Evolutionary conservation across 2,797 vertebrate genomes (phyloP), one percentile per base, ranked within the genome.

Genomic region (Lophius americanus): DNA sequence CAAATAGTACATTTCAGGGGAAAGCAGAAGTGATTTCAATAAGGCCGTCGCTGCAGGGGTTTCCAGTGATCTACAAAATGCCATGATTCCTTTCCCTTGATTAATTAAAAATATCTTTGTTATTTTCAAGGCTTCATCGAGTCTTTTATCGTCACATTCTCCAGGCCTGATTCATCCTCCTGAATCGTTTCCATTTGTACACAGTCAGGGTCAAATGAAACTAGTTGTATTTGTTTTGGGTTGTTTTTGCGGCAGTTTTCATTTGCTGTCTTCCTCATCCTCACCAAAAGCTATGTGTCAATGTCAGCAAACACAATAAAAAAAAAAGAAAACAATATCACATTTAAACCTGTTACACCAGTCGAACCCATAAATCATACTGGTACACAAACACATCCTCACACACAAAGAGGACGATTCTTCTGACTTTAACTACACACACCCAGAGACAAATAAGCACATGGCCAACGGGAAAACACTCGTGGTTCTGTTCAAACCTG

Each of bases 31-130:
- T 55, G 65, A 86, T 76, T 74, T 85, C 76, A 87, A 79, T 81
- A 88, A 88, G 79, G 76, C 71, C 70, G 57, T 72, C 62, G 69
- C 88, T 72, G 13, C 46, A 43, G 88, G 88, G 89, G 89, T 70
- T 79, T 64, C 60, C 73, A 83, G 51, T 78, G 63, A 85, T 76
- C 75, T 85, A 68, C 75, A 88, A 90, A 89, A 83, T 70, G 75
- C 48, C 62, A 51, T 55, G 32, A 75, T 71, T 85, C 11, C 38
- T 83, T 88, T 90, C 38, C 55, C 33, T 68, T 90, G 84, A 88
- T 89, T 67, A 85, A 87, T 60, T 80, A 62, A 23, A 10, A 44
- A 44, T 12, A 56, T 66, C 9, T 44, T 85, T 78, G 70, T 85
- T 87, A 23, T 23, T 66, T 70, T 70, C 56, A 67, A 9, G 32